Base-by-base conservation (phyloP, 2,113 vertebrate genomes). In the Menura novaehollandiae region DNA sequence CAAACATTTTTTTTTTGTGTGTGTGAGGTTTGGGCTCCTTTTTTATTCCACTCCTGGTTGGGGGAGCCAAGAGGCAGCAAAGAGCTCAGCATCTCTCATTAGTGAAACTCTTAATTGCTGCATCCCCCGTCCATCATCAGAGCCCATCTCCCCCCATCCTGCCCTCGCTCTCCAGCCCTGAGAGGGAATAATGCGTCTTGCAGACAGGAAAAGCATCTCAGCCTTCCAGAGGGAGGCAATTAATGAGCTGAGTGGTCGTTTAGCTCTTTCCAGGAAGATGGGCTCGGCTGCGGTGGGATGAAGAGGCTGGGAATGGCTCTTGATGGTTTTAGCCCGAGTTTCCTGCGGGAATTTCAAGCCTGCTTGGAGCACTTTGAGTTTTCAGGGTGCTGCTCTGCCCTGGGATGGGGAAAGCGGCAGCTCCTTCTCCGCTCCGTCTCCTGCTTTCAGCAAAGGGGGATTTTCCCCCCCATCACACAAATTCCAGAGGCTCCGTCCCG, bases 401-500 rank as follows among this genome's bases (percentile, higher is more conserved):
- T 15, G 72, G 26, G 10, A 0, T 2, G 33, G 32, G 39, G 53
- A 15, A 28, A 7, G 39, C 0, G 21, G 78, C 55, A 15, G 35
- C 37, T 7, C 51, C 9, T 85, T 46, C 49, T n/a, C 68, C 55
- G 68, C 23, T 13, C 39, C 7, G 0, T 15, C 75, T 32, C 35
- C 11, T 17, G 28, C 28, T 68, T 64, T 56, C 6, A 4, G 46
- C 14, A 24, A 7, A 5, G 3, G 8, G 4, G 8, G 15, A 7
- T 28, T 69, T 60, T 8, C 4, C 10, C 46, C 46, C 39, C 3
- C 3, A 1, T 24, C 59, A 11, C 23, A 20, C 5, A 18, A 37
- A 51, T 3, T 27, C 59, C 27, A 4, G 20, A 2, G 8, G 56
- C 52, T 80, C 3, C 0, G 0, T 10, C 6, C 37, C 9, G 26